Evolutionary conservation across 2,888 invertebrate genomes (phyloP), one percentile per base, ranked within the genome.

Genomic region (Microdon myrmicae): DNA sequence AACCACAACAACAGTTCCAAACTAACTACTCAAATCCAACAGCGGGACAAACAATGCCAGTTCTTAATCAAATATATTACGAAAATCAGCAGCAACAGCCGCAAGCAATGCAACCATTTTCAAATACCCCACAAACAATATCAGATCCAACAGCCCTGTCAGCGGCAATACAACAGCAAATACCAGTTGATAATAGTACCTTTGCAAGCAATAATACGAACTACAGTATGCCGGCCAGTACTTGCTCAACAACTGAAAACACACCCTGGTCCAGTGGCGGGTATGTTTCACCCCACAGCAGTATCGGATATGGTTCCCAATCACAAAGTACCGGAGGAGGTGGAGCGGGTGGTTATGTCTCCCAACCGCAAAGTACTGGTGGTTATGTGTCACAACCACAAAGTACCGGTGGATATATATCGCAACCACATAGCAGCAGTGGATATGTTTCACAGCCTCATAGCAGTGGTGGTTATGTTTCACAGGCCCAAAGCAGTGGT

Each of bases 121-220:
- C 75, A 39, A 75, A 73, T 58, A 75, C 77, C 32, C 78, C 78
- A 23, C 69, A 77, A 47, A 76, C 78, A 14, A 73, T 76, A 67
- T 67, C 71, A 58, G 76, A 77, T 69, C 72, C 75, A 37, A 72
- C 74, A 51, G 68, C 70, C 35, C 44, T 76, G 53, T 53, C 69
- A 25, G 68, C 72, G 34, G 67, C 72, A 43, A 68, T 71, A 58
- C 72, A 71, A 54, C 56, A 48, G 12, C 64, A 64, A n/a, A n/a
- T n/a, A 34, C 43, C 13, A 55, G 29, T 49, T 34, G 61, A 54
- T 17, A 44, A 10, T 16, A 59, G 29, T 39, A 45, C 25, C 19
- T 51, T 58, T 47, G 37, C 69, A 67, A 82, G 32, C 82, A 41
- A 82, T 74, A 82, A 81, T 77, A 82, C 82, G 75, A 81, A 82